Evolutionary conservation across 2,888 invertebrate genomes (phyloP).

Genomic region (Philopedon plagiatum): DNA sequence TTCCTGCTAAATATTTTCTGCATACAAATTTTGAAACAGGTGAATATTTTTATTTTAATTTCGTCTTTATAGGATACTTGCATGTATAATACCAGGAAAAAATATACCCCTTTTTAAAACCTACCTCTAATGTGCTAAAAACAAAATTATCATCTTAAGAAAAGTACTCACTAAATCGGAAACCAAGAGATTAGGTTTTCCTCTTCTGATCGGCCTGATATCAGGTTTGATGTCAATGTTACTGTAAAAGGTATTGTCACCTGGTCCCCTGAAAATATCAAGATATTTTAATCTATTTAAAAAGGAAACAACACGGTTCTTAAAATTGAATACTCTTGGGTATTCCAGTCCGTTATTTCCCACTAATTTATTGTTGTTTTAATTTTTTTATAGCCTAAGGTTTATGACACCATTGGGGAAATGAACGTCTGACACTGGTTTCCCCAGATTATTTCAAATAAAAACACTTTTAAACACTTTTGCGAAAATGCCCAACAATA

Average conservation of each 20-base stretch:
- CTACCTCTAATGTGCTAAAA: background rate
- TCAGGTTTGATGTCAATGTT: conserved; percentile 99
- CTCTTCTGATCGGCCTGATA: conserved; percentile 91
- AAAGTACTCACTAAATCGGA: conserved; percentile 94
- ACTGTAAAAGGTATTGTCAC: conserved; percentile 99
- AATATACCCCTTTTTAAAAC: background rate
- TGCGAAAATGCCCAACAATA: background rate
- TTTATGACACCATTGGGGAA: no score
- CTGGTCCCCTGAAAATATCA: conserved; percentile 80
- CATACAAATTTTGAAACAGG: background rate
- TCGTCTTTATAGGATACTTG: no score
- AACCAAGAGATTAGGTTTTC: conserved; percentile 97
- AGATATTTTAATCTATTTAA: background rate
- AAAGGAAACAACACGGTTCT: no score
- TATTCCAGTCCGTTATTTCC: no score
- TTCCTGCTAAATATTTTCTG: background rate
- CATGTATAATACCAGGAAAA: background rate
- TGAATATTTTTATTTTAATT: background rate
- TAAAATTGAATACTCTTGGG: no score
- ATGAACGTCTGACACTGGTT: no score
- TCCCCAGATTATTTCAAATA: no score
- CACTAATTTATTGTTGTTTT: no score
- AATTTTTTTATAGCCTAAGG: no score
- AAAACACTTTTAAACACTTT: no score
- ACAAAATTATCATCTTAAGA: background rate